Evolutionary conservation across 2,113 vertebrate species (phyloP).

Genomic region (Eclectus roratus): DNA sequence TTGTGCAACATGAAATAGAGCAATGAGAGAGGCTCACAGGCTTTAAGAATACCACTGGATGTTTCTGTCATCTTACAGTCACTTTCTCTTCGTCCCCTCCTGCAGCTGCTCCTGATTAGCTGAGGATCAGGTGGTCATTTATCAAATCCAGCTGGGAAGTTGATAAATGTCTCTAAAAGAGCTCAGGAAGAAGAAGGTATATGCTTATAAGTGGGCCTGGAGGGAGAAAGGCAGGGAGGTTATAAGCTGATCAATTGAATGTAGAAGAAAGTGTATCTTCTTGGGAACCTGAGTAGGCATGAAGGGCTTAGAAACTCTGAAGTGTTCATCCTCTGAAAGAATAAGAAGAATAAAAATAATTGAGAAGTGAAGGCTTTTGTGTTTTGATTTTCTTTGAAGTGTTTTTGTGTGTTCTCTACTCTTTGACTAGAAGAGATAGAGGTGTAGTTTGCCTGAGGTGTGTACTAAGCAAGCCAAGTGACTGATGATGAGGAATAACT

Average conservation of each 20-base stretch:
- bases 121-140: background rate
- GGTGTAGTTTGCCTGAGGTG: background rate
- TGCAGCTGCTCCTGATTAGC: background rate
- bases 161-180: background rate
- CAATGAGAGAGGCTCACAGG: accelerated
- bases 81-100: background rate
- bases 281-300: background rate
- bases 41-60: background rate
- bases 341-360: background rate
- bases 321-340: background rate
- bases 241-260: background rate
- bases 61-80: background rate
- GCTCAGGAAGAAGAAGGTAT: background rate
- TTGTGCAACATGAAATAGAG: background rate
- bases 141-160: background rate
- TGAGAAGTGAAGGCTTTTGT: background rate
- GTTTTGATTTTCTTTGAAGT: background rate
- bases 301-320: background rate
- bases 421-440: background rate
- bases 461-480: background rate
- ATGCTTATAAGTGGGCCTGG: background rate
- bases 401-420: background rate
- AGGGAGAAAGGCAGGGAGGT: background rate
- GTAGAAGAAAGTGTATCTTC: background rate
- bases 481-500: background rate